Percentiles rank a stretch among this genome's conserved stretches.
Conservation (phyloP, 2,888 invertebrate genomes). For the Drosophila lutescens region DNA sequence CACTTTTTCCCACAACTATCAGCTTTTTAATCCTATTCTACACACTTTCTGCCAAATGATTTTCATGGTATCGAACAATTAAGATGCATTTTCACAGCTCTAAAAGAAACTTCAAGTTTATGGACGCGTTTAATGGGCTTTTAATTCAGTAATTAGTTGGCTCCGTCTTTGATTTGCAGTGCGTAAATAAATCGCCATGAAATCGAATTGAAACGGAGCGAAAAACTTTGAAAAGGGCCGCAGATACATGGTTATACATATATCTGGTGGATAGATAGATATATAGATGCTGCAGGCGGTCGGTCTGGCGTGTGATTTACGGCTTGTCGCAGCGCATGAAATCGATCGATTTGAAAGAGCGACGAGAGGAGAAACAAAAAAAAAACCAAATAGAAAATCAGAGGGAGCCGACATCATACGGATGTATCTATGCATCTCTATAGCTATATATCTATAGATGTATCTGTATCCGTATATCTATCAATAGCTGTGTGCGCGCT, state of each 20-base stretch:
- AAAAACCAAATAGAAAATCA: constrained; percentile 26
- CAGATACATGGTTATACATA: constrained; percentile 33
- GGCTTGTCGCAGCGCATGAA: constrained; percentile 70
- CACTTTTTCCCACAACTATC: constrained; percentile 18
- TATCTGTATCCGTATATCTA: constrained; percentile 26
- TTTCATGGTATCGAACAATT: constrained; percentile 39
- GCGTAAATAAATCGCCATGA: constrained; percentile 44
- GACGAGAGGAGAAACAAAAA: not conserved
- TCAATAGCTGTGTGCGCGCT: constrained; percentile 34
- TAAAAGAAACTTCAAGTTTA: constrained; percentile 47
- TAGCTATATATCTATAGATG: constrained; percentile 18
- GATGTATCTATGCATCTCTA: constrained; percentile 41
- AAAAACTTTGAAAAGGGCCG: constrained; percentile 9
- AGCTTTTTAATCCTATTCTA: constrained; percentile 25
- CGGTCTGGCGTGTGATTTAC: constrained; percentile 72
- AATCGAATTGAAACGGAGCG: constrained; percentile 41
- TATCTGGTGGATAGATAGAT: constrained; percentile 44
- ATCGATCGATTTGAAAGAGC: constrained; percentile 71
- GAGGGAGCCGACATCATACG: constrained; percentile 29
- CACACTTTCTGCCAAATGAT: constrained; percentile 37
- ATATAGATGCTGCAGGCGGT: constrained; percentile 33
- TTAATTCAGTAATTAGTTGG: constrained; percentile 69
- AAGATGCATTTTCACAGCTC: constrained; percentile 59
- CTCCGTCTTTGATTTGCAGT: constrained; percentile 48
- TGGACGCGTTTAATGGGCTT: constrained; percentile 64